phyloP scores from a whole-genome alignment of 2,888 invertebrate species.

The Caenorhabditis virilis region DNA sequence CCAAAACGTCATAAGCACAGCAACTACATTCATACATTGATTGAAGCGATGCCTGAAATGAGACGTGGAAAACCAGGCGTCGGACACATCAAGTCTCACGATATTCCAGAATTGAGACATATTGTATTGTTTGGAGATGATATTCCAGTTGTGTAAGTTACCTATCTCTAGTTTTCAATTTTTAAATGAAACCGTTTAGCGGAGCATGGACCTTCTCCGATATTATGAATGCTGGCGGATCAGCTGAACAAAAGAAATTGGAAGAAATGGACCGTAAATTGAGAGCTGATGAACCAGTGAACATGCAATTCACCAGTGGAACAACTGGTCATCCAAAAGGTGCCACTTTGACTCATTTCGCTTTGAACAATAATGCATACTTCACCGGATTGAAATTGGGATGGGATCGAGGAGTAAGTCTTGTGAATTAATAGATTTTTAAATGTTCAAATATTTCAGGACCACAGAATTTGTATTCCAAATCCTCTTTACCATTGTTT shows the following conservation, averaged over 20 bases:
- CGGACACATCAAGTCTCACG: slow-evolving; percentile 41
- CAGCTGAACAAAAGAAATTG: slow-evolving; percentile 64
- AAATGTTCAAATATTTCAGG: no score
- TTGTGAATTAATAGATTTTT: no score
- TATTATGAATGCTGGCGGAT: slow-evolving; percentile 69
- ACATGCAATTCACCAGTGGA: slow-evolving; percentile 75
- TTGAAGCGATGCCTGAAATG: slow-evolving; percentile 56
- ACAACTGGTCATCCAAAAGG: slow-evolving; percentile 83
- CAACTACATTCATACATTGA: slow-evolving; percentile 71
- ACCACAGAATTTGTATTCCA: slow-evolving; percentile 55
- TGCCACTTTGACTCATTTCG: slow-evolving; percentile 74
- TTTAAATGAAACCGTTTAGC: no score
- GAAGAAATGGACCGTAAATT: slow-evolving; percentile 73
- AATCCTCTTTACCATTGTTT: slow-evolving; percentile 76
- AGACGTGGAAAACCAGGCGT: slow-evolving; percentile 43
- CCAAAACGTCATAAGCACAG: slow-evolving; percentile 75
- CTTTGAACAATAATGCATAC: slow-evolving; percentile 79
- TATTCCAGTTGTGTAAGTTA: slow-evolving; percentile 23
- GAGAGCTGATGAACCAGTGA: slow-evolving; percentile 77
- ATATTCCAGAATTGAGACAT: slow-evolving; percentile 70
- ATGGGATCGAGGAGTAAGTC: slow-evolving; percentile 67
- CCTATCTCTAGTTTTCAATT: slow-evolving; percentile 40
- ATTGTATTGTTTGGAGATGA: slow-evolving; percentile 72
- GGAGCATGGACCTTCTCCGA: slow-evolving; percentile 71
- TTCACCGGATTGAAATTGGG: slow-evolving; percentile 73